Conservation (phyloP, 2,113 vertebrate genomes). For the Otis tarda region DNA sequence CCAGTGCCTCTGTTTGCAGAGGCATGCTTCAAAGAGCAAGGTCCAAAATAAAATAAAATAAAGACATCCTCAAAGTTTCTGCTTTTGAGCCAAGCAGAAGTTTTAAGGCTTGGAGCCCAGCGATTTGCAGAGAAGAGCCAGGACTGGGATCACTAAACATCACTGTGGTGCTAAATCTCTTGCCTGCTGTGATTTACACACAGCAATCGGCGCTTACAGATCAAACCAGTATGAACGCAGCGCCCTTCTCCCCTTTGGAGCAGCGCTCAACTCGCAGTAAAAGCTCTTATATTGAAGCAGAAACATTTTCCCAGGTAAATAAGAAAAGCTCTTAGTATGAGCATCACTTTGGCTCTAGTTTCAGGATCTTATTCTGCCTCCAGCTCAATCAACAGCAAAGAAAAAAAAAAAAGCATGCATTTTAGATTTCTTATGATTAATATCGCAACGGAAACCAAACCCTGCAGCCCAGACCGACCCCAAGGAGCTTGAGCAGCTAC, state of each 20-base stretch:
- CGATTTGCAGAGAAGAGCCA: neutral
- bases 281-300: neutral
- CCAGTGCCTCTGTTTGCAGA: neutral
- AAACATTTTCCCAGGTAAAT: neutral
- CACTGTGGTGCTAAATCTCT: neutral
- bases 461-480: neutral
- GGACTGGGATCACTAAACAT: neutral
- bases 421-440: neutral
- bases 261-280: fast-evolving
- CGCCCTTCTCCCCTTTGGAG: neutral
- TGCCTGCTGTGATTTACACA: fast-evolving
- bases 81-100: neutral
- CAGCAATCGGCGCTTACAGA: neutral
- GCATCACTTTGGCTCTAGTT: neutral
- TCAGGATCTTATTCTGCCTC: neutral
- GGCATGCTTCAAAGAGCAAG: neutral
- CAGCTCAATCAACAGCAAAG: neutral
- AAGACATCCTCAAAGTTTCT: neutral
- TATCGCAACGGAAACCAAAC: fast-evolving
- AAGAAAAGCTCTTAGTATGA: neutral
- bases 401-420: neutral
- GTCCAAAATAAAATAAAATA: neutral
- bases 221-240: neutral
- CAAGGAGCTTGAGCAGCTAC: fast-evolving
- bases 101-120: neutral